These are phyloP conservation scores for Campylomormyrus numenius DNA, from an alignment of 2,113 vertebrate genomes.

Conservation along the genomic window DNA sequence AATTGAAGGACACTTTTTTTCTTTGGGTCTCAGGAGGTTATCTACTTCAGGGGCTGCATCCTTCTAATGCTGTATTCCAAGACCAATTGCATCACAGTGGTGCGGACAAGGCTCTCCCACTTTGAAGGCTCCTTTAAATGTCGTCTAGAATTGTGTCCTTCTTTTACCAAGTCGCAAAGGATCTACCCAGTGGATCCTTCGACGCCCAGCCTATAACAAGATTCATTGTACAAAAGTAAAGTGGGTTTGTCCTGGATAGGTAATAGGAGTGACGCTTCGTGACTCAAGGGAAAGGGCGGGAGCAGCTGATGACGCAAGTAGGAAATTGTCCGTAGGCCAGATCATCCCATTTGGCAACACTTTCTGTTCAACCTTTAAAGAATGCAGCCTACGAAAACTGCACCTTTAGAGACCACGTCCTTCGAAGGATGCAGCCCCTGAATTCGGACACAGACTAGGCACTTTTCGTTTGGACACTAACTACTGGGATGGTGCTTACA, in stretches of 20 bases:
- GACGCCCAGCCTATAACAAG: neutral
- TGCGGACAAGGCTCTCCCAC: neutral
- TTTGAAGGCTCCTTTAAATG: neutral
- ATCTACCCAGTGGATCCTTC: neutral
- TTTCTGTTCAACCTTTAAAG: neutral
- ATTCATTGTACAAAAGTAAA: neutral
- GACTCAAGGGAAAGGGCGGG: neutral
- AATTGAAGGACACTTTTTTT: too few relatives aligned
- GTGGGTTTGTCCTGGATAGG: neutral
- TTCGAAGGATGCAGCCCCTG: neutral
- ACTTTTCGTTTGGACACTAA: neutral
- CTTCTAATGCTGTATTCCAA: neutral
- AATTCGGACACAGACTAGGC: neutral
- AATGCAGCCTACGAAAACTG: neutral
- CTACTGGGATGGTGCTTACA: neutral
- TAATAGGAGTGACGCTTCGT: neutral
- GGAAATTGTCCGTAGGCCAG: neutral
- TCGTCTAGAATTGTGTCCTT: neutral
- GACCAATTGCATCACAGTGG: neutral
- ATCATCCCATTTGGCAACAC: neutral
- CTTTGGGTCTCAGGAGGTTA: neutral
- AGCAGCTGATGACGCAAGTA: neutral
- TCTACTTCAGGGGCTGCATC: neutral
- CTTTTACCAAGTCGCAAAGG: neutral
- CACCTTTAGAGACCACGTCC: neutral